Evolutionary conservation across 2,888 invertebrate species (phyloP).

Genomic region (Autographa gamma): DNA sequence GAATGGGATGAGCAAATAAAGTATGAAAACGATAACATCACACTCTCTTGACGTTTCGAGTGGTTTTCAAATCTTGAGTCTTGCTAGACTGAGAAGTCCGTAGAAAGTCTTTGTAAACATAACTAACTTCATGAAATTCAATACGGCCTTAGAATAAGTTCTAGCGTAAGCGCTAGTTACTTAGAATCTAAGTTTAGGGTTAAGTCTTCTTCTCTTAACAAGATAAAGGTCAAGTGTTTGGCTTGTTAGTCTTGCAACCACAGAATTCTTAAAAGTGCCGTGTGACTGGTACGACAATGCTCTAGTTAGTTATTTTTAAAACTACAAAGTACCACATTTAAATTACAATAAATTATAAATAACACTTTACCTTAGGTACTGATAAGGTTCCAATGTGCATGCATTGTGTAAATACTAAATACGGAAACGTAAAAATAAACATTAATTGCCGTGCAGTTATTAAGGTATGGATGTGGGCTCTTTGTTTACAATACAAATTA

Average conservation of each 20-base stretch:
- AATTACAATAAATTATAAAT: background rate
- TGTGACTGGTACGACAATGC: background rate
- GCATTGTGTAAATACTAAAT: background rate
- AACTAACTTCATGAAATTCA: too few species aligned
- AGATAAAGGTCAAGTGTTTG: too few species aligned
- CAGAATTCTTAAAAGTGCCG: too few species aligned
- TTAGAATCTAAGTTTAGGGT: background rate
- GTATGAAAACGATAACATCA: background rate
- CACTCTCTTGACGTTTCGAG: background rate
- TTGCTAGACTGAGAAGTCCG: background rate
- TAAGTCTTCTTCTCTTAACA: background rate
- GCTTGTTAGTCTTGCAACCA: too few species aligned
- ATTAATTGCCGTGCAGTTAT: background rate
- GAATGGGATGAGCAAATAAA: background rate
- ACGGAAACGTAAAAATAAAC: conserved; percentile 13
- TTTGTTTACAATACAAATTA: conserved; percentile 41
- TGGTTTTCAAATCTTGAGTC: background rate
- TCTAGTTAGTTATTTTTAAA: background rate
- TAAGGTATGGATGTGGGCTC: conserved; percentile 13
- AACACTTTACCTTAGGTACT: conserved; percentile 10
- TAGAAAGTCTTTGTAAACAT: background rate
- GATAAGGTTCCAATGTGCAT: background rate
- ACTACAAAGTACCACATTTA: conserved; percentile 2
- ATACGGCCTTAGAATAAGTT: too few species aligned
- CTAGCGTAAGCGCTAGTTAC: background rate